phyloP scores from a whole-genome alignment of 2,797 vertebrate species.

The Poliocrania exsul region DNA sequence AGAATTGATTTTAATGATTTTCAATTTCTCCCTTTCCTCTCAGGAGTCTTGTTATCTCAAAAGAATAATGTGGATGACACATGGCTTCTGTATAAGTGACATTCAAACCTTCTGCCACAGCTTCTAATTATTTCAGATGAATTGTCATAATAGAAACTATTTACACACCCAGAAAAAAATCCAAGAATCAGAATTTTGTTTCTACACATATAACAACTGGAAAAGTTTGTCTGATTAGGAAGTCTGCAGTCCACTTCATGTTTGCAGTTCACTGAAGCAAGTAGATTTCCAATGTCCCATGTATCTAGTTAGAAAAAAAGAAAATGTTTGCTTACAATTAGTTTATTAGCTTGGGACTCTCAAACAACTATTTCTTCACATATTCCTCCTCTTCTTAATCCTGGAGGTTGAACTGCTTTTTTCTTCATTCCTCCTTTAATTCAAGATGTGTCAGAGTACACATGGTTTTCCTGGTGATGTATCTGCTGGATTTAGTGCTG shows the following conservation, averaged over 20 bases:
- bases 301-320: neutral
- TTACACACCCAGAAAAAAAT: neutral
- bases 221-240: neutral
- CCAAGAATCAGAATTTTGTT: neutral
- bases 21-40: neutral
- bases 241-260: neutral
- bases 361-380: neutral
- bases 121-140: neutral
- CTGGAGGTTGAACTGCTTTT: neutral
- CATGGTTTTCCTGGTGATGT: neutral
- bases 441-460: neutral
- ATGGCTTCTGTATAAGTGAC: neutral
- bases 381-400: neutral
- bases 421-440: neutral
- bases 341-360: neutral
- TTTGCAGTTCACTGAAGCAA: neutral
- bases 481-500: neutral
- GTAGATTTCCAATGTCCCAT: accelerated
- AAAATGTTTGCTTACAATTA: neutral
- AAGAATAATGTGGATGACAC: neutral
- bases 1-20: neutral
- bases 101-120: neutral
- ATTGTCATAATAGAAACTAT: neutral
- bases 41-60: neutral
- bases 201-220: neutral